A percentile compares a stretch with the other conserved stretches of the same genome.
Conservation (phyloP, 2,888 invertebrate genomes). For the Rhynchonema sp. region DNA sequence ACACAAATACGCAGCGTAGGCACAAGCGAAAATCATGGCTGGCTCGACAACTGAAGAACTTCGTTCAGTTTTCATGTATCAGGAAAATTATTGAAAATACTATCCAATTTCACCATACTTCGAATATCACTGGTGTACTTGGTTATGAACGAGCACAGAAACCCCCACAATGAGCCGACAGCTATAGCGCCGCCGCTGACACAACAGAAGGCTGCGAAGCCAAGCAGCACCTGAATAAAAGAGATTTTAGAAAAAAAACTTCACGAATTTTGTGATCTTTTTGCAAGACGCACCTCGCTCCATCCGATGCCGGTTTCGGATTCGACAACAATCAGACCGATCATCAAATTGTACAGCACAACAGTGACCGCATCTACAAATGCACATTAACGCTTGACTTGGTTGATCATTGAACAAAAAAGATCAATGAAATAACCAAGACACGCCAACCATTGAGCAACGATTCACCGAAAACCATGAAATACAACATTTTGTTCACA, state of each 20-base stretch:
- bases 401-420: no score
- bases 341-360: slow-evolving; percentile 38
- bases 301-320: background rate
- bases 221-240: slow-evolving; percentile 29
- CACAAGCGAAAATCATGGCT: slow-evolving; percentile 36
- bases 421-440: background rate
- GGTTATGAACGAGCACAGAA: slow-evolving; percentile 34
- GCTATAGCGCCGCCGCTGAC: slow-evolving; percentile 36
- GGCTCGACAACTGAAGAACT: slow-evolving; percentile 38
- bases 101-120: slow-evolving; percentile 14
- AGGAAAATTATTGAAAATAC: background rate
- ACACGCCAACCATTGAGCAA: slow-evolving; percentile 36
- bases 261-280: background rate
- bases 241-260: background rate
- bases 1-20: slow-evolving; percentile 38
- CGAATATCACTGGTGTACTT: slow-evolving; percentile 25
- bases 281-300: background rate
- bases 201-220: slow-evolving; percentile 35
- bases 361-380: slow-evolving; percentile 38
- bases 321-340: slow-evolving; percentile 23
- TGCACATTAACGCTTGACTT: background rate
- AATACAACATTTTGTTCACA: slow-evolving; percentile 40
- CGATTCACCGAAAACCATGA: slow-evolving; percentile 41
- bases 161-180: slow-evolving; percentile 36
- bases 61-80: background rate